Evolutionary conservation across 2,888 invertebrate species (phyloP).

Genomic region (Junonia oenone): DNA sequence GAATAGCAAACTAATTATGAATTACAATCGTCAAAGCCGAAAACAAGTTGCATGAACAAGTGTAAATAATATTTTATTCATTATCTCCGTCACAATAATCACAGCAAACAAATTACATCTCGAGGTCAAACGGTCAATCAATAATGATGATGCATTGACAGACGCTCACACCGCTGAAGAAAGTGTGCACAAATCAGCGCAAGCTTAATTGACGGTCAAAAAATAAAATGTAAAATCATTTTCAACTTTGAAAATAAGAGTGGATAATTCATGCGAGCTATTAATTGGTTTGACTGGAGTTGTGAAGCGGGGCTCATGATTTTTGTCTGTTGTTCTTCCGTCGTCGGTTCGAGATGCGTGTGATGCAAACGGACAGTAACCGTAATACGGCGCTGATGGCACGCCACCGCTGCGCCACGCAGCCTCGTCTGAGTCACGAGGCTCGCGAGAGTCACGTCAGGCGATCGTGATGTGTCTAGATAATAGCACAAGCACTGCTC

Average conservation of each 20-base stretch:
- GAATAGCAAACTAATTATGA: constrained; percentile 8
- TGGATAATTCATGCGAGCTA: constrained; percentile 3
- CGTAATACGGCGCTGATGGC: constrained; percentile 39
- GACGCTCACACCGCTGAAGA: constrained; percentile 32
- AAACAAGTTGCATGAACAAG: constrained; percentile 17
- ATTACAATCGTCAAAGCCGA: constrained; percentile 12
- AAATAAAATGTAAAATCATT: not conserved
- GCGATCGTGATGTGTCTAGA: constrained; percentile 47
- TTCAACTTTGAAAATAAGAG: constrained; percentile 10
- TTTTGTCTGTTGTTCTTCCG: constrained; percentile 45
- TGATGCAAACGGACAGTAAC: constrained; percentile 43
- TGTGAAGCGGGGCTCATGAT: constrained; percentile 39
- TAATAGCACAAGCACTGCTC: constrained; percentile 45
- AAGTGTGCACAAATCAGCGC: constrained; percentile 32
- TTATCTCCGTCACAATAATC: constrained; percentile 41
- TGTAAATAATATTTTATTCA: constrained; percentile 35
- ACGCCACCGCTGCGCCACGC: constrained; percentile 31
- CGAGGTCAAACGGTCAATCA: constrained; percentile 51
- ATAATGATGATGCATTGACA: constrained; percentile 48
- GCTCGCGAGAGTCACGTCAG: constrained; percentile 46
- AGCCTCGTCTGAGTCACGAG: constrained; percentile 36
- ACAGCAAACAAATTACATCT: constrained; percentile 43
- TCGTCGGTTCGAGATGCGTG: constrained; percentile 40
- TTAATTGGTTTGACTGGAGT: constrained; percentile 15
- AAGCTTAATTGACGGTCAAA: constrained; percentile 16